These are phyloP conservation scores for Enteromius thamalakanensis DNA, from an alignment of 2,797 vertebrate genomes.

Conservation along the genomic window DNA sequence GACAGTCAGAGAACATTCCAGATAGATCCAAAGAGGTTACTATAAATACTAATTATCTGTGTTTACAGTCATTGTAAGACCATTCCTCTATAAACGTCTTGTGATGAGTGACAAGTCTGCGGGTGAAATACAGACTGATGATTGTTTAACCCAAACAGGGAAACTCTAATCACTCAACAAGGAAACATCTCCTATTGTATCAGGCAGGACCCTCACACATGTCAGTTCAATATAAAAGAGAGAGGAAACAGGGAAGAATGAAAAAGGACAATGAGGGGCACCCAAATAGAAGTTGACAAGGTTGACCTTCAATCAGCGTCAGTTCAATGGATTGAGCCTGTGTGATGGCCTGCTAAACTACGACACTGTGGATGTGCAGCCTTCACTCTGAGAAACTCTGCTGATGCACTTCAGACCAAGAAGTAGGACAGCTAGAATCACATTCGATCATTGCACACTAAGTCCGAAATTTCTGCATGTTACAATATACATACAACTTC, in stretches of 20 bases:
- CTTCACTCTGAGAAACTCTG: neutral
- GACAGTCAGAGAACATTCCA: slow-evolving; percentile 19
- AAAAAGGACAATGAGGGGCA: neutral
- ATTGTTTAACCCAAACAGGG: neutral
- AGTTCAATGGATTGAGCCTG: neutral
- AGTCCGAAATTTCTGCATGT: too few species aligned
- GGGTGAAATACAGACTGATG: neutral
- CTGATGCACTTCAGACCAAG: neutral
- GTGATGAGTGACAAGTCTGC: neutral
- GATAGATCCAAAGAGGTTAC: neutral
- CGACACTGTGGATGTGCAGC: neutral
- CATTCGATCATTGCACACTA: too few species aligned
- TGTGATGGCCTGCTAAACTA: slow-evolving; percentile 9
- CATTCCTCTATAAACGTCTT: neutral
- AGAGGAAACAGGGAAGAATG: neutral
- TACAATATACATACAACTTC: too few species aligned
- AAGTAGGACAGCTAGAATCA: neutral
- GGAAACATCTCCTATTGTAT: slow-evolving; percentile 18
- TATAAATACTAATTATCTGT: slow-evolving; percentile 30
- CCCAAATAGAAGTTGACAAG: neutral
- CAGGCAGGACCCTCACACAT: slow-evolving; percentile 3
- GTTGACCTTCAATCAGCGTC: slow-evolving; percentile 19
- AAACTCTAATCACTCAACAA: slow-evolving; percentile 1
- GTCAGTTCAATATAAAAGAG: slow-evolving; percentile 23
- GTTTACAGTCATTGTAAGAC: neutral